Base-by-base conservation (phyloP, 2,797 vertebrate species). In the Halcyon badia region DNA sequence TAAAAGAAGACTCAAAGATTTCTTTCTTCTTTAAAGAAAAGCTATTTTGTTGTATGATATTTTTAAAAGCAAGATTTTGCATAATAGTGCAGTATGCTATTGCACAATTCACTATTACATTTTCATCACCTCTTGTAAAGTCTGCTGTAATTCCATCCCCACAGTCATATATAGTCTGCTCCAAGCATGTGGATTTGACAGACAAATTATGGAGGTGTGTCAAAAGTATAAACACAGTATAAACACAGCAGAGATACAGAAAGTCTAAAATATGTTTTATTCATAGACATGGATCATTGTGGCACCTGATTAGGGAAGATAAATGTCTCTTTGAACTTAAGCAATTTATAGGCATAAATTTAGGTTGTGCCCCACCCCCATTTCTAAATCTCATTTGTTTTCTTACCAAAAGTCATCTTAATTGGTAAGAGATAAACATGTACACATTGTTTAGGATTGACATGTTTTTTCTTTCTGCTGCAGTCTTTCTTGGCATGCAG, bases 121-220 rank as follows among this genome's bases (percentile, higher is more conserved):
- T 94, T 94, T 90, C 56, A 56, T 89, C 83, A 37, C 24, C 14
- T 77, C 1, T 58, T 62, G 42, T 60, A 57, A 90, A 54, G 26
- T 56, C 51, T 26, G 5, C 75, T 13, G 14, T 37, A 83, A 33
- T 92, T 92, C 79, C 56, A 42, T 89, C 80, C 61, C 21, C 83
- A 35, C 30, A 30, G 58, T 24, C 44, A 56, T 26, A 56, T 57
- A 31, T 9, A 33, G 31, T 16, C 62, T 89, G 75, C 60, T 89
- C 25, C 65, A 57, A 52, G 78, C 61, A 69, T 86, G 66, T 80
- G 26, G 12, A 62, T 94, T 94, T 96, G 95, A 94, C 88, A 93
- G 77, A 37, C 15, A 73, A 82, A 93, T 84, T 86, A 86, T 60
- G 52, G 42, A 66, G 73, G 42, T 79, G 71, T 91, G 62, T 90